Evolutionary conservation across 1,140 invertebrate species (phyloP), one percentile per base, ranked within the genome.

Genomic region (Sinella curviseta): DNA sequence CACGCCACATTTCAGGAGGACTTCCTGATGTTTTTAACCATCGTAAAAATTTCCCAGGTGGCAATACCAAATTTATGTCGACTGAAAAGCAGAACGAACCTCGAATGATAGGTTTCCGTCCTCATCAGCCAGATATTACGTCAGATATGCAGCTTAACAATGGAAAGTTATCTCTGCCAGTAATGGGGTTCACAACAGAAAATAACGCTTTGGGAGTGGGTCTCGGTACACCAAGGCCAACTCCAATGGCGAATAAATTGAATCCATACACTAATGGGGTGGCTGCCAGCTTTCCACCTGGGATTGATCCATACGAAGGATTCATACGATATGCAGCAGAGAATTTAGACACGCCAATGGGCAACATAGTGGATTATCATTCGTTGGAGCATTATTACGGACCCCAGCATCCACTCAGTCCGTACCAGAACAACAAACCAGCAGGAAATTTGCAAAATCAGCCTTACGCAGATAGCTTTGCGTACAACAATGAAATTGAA

Each of bases 181-280:
- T 70, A n/a, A 48, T 8, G 39, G 65, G 28, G 3, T 70, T 70
- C 31, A 65, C 57, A n/a, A n/a, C n/a, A 65, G 26, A 65, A n/a
- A 4, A n/a, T 14, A 70, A 70, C n/a, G 31, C 8, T 3, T 30
- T 31, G 8, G 24, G 31, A 14, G 8, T n/a, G 14, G 3, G 3
- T 14, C 26, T 30, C 14, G 8, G 3, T 24, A 70, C 26, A 14
- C 65, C 65, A 33, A 70, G 12, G 2, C 65, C 65, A 16, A 70
- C 65, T 30, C 65, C 65, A 31, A 70, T 70, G 65, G 65, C 65
- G 12, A 70, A 70, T 33, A 70, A 70, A 33, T 31, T 70, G 14
- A 70, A 70, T 33, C 65, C 65, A 2, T 70, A 70, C 30, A 70
- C 65, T 8, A 70, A 70, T 33, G 65, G 65, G 31, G 65, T 70